These are phyloP conservation scores for Acrocephalus arundinaceus DNA, from an alignment of 2,113 vertebrate genomes.

Conservation along the genomic window DNA sequence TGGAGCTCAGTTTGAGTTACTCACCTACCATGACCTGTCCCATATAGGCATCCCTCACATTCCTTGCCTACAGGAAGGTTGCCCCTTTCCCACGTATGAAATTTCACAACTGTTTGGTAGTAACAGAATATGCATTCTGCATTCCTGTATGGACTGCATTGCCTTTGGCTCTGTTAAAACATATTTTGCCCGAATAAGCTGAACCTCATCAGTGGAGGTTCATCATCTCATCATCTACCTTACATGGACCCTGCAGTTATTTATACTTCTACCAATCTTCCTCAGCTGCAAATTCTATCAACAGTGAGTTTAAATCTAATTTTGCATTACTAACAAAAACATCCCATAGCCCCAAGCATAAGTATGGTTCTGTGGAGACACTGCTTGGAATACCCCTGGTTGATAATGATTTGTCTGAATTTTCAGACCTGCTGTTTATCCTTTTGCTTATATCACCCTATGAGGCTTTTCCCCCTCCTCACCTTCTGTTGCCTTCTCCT, in stretches of 20 bases:
- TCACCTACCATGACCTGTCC: background rate
- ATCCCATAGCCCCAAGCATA: background rate
- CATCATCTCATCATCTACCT: background rate
- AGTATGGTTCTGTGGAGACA: background rate
- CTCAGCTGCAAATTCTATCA: background rate
- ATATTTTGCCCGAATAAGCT: background rate
- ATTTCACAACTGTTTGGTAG: background rate
- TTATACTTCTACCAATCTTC: constrained; percentile 13
- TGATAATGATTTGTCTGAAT: background rate
- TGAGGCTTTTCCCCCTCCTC: rapidly evolving
- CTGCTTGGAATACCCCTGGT: background rate
- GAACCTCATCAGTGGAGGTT: background rate
- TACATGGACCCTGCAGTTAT: background rate
- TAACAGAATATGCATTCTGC: background rate
- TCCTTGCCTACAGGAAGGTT: background rate
- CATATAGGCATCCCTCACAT: background rate
- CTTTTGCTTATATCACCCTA: background rate
- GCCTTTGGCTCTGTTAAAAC: background rate
- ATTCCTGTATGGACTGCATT: background rate
- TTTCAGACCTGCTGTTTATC: background rate
- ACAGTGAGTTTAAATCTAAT: background rate
- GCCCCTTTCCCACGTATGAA: background rate
- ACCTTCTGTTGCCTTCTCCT: background rate
- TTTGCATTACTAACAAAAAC: background rate
- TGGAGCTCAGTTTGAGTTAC: background rate